A percentile compares a stretch with the other conserved stretches of the same genome.
These are phyloP conservation scores for Xiphophorus couchianus DNA, from an alignment of 2,113 vertebrate genomes.

Conservation along the genomic window DNA sequence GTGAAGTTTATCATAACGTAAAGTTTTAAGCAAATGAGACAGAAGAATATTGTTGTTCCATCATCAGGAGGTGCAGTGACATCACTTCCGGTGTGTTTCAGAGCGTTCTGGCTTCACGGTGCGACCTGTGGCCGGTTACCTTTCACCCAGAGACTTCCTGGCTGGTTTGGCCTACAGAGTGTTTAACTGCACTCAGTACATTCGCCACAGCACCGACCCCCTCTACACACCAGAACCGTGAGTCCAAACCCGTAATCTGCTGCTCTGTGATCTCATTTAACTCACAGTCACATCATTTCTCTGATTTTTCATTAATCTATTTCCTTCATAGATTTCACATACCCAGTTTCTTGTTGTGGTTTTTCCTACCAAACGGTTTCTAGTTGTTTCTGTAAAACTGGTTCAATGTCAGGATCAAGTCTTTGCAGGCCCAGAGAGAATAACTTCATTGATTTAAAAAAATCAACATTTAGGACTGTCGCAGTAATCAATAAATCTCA, in stretches of 20 bases:
- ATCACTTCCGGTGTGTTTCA: slow-evolving; percentile 68
- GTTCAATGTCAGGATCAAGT: too few species aligned
- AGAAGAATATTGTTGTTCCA: background rate
- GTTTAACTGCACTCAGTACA: slow-evolving; percentile 97
- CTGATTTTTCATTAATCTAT: too few species aligned
- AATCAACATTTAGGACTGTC: too few species aligned
- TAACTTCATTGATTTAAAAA: too few species aligned
- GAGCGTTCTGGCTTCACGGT: slow-evolving; percentile 95
- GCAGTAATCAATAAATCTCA: too few species aligned
- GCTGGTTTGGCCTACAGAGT: slow-evolving; percentile 95
- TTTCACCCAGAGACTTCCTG: slow-evolving; percentile 95
- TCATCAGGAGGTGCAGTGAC: background rate
- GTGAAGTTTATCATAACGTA: too few species aligned
- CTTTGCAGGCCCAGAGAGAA: too few species aligned
- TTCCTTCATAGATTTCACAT: background rate
- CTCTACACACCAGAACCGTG: slow-evolving; percentile 99
- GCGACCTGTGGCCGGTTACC: slow-evolving; percentile 94
- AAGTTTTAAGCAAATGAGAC: too few species aligned
- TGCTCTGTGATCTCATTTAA: background rate
- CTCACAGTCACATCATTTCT: too few species aligned
- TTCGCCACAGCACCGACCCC: slow-evolving; percentile 95
- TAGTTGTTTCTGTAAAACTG: too few species aligned
- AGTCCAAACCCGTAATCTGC: slow-evolving; percentile 69
- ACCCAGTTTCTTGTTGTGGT: too few species aligned
- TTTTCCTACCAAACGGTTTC: too few species aligned